Conservation (phyloP, 2,888 invertebrate species). For the Plusia festucae region DNA sequence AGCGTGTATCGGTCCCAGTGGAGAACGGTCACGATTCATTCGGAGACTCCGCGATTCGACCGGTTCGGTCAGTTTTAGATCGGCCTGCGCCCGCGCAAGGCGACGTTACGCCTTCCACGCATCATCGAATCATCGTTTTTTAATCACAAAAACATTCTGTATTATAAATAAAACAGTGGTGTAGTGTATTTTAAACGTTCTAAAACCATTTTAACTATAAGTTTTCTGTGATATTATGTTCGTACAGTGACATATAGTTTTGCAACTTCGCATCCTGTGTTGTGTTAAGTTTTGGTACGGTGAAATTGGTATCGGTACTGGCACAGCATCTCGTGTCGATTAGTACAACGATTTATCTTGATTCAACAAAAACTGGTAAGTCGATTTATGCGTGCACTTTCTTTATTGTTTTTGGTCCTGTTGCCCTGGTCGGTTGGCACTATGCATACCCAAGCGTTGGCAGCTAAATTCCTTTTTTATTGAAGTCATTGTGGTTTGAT, state of each 20-base stretch:
- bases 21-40: slow-evolving; percentile 71
- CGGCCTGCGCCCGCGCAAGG: slow-evolving; percentile 74
- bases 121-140: slow-evolving; percentile 70
- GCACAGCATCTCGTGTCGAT: slow-evolving; percentile 70
- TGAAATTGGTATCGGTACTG: slow-evolving; percentile 76
- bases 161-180: slow-evolving; percentile 59
- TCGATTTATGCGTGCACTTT: slow-evolving; percentile 59
- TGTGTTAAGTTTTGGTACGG: slow-evolving; percentile 63
- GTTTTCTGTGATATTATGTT: slow-evolving; percentile 33
- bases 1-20: slow-evolving; percentile 63
- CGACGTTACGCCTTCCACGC: slow-evolving; percentile 67
- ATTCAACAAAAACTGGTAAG: slow-evolving; percentile 79
- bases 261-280: slow-evolving; percentile 58
- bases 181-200: slow-evolving; percentile 49
- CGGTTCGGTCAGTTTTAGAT: slow-evolving; percentile 86
- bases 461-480: slow-evolving; percentile 41
- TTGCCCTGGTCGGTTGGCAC: slow-evolving; percentile 23
- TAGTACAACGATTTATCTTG: slow-evolving; percentile 80
- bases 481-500: slow-evolving; percentile 51
- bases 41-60: slow-evolving; percentile 76
- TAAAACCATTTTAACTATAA: slow-evolving; percentile 30
- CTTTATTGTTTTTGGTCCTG: slow-evolving; percentile 67
- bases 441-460: slow-evolving; percentile 52
- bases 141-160: slow-evolving; percentile 63
- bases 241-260: slow-evolving; percentile 46